Evolutionary conservation across 2,888 invertebrate genomes (phyloP).

Genomic region (Epistrophe grossulariae): DNA sequence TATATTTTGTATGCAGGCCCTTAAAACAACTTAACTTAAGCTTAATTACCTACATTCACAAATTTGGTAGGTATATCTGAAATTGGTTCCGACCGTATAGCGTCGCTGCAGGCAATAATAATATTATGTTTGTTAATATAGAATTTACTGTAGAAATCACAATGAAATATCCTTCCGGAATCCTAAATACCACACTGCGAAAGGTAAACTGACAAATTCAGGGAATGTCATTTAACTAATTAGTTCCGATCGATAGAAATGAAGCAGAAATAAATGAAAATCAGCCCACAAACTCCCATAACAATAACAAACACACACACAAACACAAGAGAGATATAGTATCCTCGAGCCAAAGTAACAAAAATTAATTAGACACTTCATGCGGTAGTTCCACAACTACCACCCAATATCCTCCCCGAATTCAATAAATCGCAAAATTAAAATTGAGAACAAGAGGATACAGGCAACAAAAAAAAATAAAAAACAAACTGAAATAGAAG

Average conservation of each 20-base stretch:
- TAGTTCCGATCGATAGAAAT: conserved; percentile 70
- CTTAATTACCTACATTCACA: background rate
- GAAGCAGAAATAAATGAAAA: conserved; percentile 36
- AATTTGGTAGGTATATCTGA: background rate
- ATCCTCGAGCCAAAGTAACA: conserved; percentile 57
- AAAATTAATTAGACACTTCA: conserved; percentile 71
- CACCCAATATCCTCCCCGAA: background rate
- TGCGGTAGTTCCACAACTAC: conserved; percentile 4
- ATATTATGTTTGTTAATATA: conserved; percentile 41
- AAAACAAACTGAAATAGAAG: background rate
- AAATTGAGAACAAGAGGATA: conserved; percentile 34
- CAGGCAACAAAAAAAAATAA: background rate
- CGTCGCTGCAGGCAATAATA: conserved; percentile 27
- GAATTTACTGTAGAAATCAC: conserved; percentile 47
- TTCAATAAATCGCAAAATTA: conserved; percentile 50
- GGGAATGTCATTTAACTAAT: conserved; percentile 47
- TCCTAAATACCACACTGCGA: background rate
- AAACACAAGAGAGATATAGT: background rate
- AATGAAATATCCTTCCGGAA: conserved; percentile 34
- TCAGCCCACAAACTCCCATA: conserved; percentile 4
- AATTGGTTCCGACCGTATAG: too few relatives aligned
- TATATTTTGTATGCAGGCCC: too few relatives aligned
- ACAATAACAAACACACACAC: conserved; percentile 10
- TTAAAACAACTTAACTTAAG: background rate
- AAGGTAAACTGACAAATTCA: conserved; percentile 2